Evolutionary conservation across 2,797 vertebrate species (phyloP), one percentile per base, ranked within the genome.

Genomic region (Loris lydekkerianus): DNA sequence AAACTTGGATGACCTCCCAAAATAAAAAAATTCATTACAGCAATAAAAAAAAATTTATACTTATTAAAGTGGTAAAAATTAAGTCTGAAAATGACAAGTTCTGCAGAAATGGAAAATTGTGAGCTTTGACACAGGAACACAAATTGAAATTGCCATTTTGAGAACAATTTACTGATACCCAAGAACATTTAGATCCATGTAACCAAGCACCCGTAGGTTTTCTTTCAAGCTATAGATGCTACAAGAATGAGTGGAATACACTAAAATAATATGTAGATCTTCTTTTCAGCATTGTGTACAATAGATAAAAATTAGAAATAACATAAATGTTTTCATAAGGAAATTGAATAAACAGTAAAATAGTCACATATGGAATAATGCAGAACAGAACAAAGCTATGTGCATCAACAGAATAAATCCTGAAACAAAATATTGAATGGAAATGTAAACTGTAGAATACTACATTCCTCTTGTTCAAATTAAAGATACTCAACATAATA

Each of bases 11-110:
- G 5, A 0, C 23, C 10, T 7, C 20, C 72, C 53, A 31, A 15
- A 75, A 37, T 5, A 77, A 85, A 40, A 92, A 95, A 94, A 96
- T 5, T 86, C 34, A 91, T 20, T n/a, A 70, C 89, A 37, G 56
- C 89, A 73, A 89, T 91, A n/a, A 88, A 73, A 43, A 58, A 63
- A 76, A 76, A 60, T 0, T 91, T 2, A 61, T 89, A 58, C 2
- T 72, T 20, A 5, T 72, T 37, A 46, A 27, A 86, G 77, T 17
- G 25, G 9, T 10, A 84, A 89, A 96, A 63, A 46, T 31, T 80
- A 43, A 34, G 60, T 31, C 58, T 88, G 27, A 94, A 65, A 43
- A 77, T 82, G 56, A 5, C 21, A 61, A 86, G 17, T 70, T 15
- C 56, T 40, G 7, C 13, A 89, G 20, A 20, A 63, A 90, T 58